Evolutionary conservation across 2,797 vertebrate species (phyloP), one percentile per base, ranked within the genome.

Genomic region (Poliocrania exsul): DNA sequence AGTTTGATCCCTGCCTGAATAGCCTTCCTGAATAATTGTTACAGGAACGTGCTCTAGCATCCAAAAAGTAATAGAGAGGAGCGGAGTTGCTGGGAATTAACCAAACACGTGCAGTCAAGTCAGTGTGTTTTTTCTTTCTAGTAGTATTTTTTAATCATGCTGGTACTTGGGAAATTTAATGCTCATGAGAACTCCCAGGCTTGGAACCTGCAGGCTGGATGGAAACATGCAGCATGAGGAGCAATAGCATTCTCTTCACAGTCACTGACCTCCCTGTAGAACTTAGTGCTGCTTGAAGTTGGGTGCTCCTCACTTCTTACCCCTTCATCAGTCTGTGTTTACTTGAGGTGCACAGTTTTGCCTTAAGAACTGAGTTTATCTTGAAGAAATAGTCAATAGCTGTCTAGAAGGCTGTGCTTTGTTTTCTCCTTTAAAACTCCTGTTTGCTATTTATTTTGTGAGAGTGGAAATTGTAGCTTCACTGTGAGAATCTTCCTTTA

Each of bases 21-120:
- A 40, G 42, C 57, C 81, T 95, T 94, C 81, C 96, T 96, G 97
- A 96, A 81, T 84, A 80, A 97, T 94, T 95, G 84, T 90, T 82
- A 54, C 89, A 80, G 89, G 69, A 95, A 82, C 72, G 49, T 10
- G 58, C 31, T 89, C 47, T 28, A 58, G 73, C 61, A 67, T 92
- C 88, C 86, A 88, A 85, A 89, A 78, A 91, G 72, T 42, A 66
- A 44, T 14, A 33, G 90, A 44, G 66, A 51, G 42, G 31, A 25
- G 37, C 54, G 9, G 58, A 40, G 35, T 23, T 74, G 65, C 50
- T 94, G 92, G 71, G 75, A 84, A 73, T 73, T 85, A 88, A 71
- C 88, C 70, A 67, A 79, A 70, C 6, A 4, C 33, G 24, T 46
- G n/a, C 69, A 47, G 50, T 71, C 37, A 35, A 8, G 67, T 86